Evolutionary conservation across 2,113 vertebrate species (phyloP).

Genomic region (Dissostichus mawsoni): DNA sequence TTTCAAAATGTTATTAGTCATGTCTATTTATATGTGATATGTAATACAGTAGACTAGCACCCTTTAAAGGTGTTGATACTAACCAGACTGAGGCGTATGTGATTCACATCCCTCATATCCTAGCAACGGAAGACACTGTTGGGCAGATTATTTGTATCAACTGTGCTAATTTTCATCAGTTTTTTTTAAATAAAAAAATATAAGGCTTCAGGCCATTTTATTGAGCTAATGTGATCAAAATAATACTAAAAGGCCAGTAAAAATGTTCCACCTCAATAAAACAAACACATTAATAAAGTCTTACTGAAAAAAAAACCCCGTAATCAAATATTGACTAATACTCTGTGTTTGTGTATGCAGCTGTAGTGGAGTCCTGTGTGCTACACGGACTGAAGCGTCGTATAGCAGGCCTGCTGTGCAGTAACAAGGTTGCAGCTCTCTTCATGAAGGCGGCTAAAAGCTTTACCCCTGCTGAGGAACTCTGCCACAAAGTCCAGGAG

Average conservation of each 20-base stretch:
- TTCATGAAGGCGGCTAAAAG: slow-evolving; percentile 96
- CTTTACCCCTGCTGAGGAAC: slow-evolving; percentile 91
- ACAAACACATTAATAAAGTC: not conserved
- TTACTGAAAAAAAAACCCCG: not conserved
- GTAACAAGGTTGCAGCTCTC: slow-evolving; percentile 95
- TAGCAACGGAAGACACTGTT: slow-evolving; percentile 70
- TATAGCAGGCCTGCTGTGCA: slow-evolving; percentile 95
- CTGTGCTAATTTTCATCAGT: slow-evolving; percentile 43
- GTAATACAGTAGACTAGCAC: slow-evolving; percentile 32
- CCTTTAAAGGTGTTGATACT: slow-evolving; percentile 63
- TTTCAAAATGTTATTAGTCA: slow-evolving; percentile 9
- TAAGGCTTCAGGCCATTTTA: not conserved
- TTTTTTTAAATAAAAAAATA: slow-evolving; percentile 4
- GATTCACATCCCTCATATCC: slow-evolving; percentile 74
- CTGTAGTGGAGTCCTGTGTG: slow-evolving; percentile 93
- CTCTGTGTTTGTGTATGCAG: slow-evolving; percentile 74
- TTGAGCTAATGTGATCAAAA: slow-evolving; percentile 8
- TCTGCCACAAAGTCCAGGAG: slow-evolving; percentile 94
- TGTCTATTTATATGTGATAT: slow-evolving; percentile 33
- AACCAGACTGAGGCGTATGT: slow-evolving; percentile 59
- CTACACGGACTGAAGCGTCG: slow-evolving; percentile 91
- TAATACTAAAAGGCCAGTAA: not conserved
- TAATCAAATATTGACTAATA: slow-evolving; percentile 24
- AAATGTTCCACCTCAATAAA: not conserved
- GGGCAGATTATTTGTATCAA: slow-evolving; percentile 50